Conservation (phyloP, 2,797 vertebrate species). For the Manis javanica region DNA sequence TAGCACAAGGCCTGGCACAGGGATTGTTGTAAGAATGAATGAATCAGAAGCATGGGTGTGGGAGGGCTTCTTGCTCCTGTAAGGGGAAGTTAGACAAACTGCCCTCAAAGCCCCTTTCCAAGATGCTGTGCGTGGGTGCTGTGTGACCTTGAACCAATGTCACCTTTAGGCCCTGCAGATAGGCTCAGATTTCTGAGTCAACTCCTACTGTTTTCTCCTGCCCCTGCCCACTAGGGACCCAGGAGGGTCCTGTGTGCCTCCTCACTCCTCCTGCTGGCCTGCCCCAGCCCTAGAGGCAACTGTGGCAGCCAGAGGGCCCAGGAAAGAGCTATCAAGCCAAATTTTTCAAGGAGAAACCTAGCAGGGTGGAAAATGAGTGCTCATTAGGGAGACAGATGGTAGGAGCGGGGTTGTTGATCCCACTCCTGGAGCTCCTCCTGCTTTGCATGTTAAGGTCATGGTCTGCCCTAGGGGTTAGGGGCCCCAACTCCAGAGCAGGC, state of each 20-base stretch:
- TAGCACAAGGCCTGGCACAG: neutral
- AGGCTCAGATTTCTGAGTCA: neutral
- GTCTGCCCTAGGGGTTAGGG: neutral
- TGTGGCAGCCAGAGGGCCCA: neutral
- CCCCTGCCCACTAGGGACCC: neutral
- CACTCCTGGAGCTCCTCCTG: neutral
- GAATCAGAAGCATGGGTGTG: neutral
- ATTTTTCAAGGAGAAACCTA: neutral
- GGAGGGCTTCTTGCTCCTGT: neutral
- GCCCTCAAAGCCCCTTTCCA: constrained; percentile 3
- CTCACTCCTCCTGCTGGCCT: neutral
- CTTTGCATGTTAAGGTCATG: neutral
- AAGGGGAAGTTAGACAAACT: neutral
- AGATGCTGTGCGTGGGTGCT: neutral
- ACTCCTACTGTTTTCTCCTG: neutral
- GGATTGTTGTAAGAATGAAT: neutral
- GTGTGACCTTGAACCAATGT: neutral
- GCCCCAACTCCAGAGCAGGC: neutral
- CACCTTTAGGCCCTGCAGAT: neutral
- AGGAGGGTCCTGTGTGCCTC: neutral
- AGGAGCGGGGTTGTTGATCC: neutral
- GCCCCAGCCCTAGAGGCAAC: neutral
- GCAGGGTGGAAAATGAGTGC: neutral
- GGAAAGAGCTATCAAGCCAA: neutral
- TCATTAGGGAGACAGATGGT: neutral